Conservation (phyloP, 2,888 invertebrate species). For the Meghimatium bilineatum region DNA sequence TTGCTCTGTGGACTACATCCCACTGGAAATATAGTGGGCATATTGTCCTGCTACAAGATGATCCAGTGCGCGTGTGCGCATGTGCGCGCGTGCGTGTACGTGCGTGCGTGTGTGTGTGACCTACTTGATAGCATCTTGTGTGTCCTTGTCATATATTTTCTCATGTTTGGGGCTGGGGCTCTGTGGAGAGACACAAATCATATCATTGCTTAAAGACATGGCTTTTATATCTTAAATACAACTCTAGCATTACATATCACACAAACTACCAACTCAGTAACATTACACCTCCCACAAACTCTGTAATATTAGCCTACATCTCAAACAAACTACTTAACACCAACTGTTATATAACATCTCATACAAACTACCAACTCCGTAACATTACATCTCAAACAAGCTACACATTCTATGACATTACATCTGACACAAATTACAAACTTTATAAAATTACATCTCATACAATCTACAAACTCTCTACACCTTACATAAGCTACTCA, state of each 20-base stretch:
- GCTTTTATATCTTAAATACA: background rate
- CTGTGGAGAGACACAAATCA: constrained; percentile 21
- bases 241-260: background rate
- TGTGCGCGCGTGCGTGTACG: too few relatives aligned
- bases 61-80: too few relatives aligned
- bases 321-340: too few relatives aligned
- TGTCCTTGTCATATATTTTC: constrained; percentile 50
- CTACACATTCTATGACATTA: too few relatives aligned
- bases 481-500: constrained; percentile 23
- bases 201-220: too few relatives aligned
- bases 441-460: constrained; percentile 61
- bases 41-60: too few relatives aligned
- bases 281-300: background rate
- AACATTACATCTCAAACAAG: too few relatives aligned
- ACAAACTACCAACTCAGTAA: background rate
- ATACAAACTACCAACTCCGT: too few relatives aligned
- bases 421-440: too few relatives aligned
- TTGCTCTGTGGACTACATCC: too few relatives aligned
- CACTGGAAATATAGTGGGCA: too few relatives aligned
- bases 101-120: background rate
- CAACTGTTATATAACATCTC: background rate
- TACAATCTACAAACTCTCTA: constrained; percentile 83
- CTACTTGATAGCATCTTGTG: constrained; percentile 56
- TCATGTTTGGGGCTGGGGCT: constrained; percentile 43
- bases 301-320: background rate